A percentile compares a stretch with the other conserved stretches of the same genome.
phyloP scores from a whole-genome alignment of 2,888 invertebrate species.

The Chrysotoxum bicinctum region DNA sequence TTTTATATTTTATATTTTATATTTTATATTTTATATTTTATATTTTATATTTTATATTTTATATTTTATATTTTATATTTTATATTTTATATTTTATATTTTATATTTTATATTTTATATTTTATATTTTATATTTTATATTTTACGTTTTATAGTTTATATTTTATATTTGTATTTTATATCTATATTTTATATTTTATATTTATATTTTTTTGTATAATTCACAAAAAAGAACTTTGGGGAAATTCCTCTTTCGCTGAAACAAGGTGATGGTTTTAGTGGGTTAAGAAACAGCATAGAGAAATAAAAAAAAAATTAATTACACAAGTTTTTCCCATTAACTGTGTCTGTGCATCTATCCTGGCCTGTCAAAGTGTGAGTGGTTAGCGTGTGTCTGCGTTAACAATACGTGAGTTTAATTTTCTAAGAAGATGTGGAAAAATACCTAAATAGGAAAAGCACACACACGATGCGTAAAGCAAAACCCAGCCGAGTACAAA shows the following conservation, averaged over 20 bases:
- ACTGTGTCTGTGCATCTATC: conserved; percentile 39
- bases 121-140: not conserved
- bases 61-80: not conserved
- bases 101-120: not conserved
- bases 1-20: not conserved
- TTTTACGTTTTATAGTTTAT: not conserved
- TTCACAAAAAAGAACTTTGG: not conserved
- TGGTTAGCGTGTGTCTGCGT: conserved; percentile 26
- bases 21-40: not conserved
- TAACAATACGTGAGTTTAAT: conserved; percentile 31
- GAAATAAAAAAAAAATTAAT: conserved; percentile 55
- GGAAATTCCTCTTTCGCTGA: not conserved
- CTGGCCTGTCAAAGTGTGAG: conserved; percentile 3
- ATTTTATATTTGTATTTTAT: not conserved
- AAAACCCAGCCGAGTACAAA: conserved; percentile 5
- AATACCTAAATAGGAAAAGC: not conserved
- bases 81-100: not conserved
- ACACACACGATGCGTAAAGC: conserved; percentile 23
- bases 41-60: not conserved
- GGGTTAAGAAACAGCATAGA: conserved; percentile 15
- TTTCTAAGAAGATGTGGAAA: conserved; percentile 6
- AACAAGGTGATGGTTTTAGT: conserved; percentile 4
- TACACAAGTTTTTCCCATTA: conserved; percentile 70
- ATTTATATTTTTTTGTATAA: not conserved
- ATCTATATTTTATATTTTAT: not conserved